Conservation (phyloP, 2,113 vertebrate genomes). For the Cichladusa arquata region DNA sequence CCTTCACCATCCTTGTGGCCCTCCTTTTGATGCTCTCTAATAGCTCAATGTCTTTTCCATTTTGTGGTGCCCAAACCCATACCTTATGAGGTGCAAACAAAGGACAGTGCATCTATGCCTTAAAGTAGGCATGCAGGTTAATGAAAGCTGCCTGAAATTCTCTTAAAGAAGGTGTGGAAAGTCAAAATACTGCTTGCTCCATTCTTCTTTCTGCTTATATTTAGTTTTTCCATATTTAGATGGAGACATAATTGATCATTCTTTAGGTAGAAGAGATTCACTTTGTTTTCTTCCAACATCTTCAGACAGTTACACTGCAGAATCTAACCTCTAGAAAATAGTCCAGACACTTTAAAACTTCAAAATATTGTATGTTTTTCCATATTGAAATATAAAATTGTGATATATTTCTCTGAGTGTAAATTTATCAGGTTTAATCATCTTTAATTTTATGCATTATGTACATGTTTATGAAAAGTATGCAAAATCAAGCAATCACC, state of each 20-base stretch:
- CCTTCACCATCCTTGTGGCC: no score
- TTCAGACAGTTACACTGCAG: background rate
- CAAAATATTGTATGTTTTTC: background rate
- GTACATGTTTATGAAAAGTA: background rate
- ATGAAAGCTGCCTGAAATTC: background rate
- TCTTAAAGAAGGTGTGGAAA: background rate
- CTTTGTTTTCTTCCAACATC: background rate
- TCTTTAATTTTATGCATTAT: background rate
- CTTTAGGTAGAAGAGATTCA: background rate
- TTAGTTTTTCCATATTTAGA: background rate
- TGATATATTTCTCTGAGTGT: background rate
- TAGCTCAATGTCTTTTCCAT: background rate
- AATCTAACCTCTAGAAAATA: background rate
- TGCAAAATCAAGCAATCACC: background rate
- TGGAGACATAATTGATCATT: rapidly evolving
- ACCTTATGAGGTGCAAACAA: background rate
- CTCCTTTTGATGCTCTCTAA: background rate
- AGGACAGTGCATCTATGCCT: background rate
- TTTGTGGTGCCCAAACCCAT: background rate
- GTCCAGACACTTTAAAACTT: background rate
- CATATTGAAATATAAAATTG: background rate
- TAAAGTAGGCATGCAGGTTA: background rate
- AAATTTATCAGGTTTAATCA: background rate
- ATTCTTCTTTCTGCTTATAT: background rate
- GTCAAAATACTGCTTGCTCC: background rate